phyloP scores from a whole-genome alignment of 2,113 vertebrate species.

The Melanostigma gelatinosum region DNA sequence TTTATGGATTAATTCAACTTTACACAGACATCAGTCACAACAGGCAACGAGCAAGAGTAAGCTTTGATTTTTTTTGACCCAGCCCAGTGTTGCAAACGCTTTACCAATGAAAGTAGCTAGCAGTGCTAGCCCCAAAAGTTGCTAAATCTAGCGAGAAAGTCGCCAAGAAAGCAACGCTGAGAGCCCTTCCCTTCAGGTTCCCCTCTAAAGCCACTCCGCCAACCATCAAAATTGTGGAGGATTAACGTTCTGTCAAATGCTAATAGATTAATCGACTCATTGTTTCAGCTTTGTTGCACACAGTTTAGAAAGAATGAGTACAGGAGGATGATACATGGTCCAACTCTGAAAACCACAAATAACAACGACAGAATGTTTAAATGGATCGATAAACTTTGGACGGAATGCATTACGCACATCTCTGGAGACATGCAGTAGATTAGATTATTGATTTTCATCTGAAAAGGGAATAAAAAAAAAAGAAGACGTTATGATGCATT shows the following conservation, averaged over 20 bases:
- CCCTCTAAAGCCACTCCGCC: too few relatives aligned
- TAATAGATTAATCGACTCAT: too few relatives aligned
- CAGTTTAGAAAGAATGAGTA: not conserved
- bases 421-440: conserved; percentile 16
- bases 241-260: not conserved
- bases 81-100: too few relatives aligned
- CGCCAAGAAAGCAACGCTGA: too few relatives aligned
- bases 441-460: conserved; percentile 37
- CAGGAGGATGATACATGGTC: not conserved
- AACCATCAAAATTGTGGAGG: not conserved
- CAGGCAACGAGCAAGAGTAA: not conserved
- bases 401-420: not conserved
- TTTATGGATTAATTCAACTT: not conserved
- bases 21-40: conserved; percentile 8
- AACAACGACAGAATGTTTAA: not conserved
- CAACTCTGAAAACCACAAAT: conserved; percentile 13
- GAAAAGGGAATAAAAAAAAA: conserved; percentile 8
- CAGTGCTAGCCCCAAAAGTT: too few relatives aligned
- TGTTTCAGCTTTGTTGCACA: not conserved
- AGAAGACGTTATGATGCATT: conserved; percentile 1
- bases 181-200: too few relatives aligned
- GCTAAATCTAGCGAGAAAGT: too few relatives aligned
- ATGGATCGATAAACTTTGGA: not conserved
- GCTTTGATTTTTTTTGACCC: too few relatives aligned
- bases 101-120: too few relatives aligned